Evolutionary conservation across 2,797 vertebrate genomes (phyloP), one percentile per base, ranked within the genome.

Genomic region (Gymnocypris eckloni): DNA sequence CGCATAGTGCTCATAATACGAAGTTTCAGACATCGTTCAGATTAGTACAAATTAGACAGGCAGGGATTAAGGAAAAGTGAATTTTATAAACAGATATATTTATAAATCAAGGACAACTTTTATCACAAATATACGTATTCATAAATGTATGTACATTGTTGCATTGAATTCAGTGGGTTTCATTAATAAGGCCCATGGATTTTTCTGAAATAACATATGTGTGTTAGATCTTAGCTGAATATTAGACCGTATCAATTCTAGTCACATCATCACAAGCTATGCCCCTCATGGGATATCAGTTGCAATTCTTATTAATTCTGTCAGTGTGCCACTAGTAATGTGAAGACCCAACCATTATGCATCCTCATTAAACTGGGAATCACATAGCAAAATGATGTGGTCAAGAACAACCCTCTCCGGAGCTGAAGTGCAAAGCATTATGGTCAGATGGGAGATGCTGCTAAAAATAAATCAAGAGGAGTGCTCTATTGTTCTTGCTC

Each of bases 311-410:
- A 71, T 71, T 83, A 81, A 85, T 87, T 77, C 37, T 54, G 45
- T 73, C 76, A 45, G 43, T 69, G 79, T 83, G 33, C 25, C 25
- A 59, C 20, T 39, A 87, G 69, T 56, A 33, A 56, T 79, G 70
- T 80, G 45, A 89, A 76, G 59, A 43, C 61, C n/a, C 33, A 61
- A 43, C 37, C 37, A 66, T 80, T 85, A 86, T 45, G 20, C 79
- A 67, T 76, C 50, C 41, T 80, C 59, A 87, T 87, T 67, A 86
- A 80, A 41, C 76, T 71, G 45, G 9, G 7, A 85, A 76, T 85
- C 5, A 79, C 69, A 87, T 89, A 41, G 73, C 18, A 69, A 86
- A 39, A 48, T 67, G 3, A 71, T 67, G 48, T 82, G 50, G 72
- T 48, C 56, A 89, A 77, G 70, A 80, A 41, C 15, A 52, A 79